Evolutionary conservation across 2,113 vertebrate genomes (phyloP), one percentile per base, ranked within the genome.

Genomic region (Poicephalus gulielmi): DNA sequence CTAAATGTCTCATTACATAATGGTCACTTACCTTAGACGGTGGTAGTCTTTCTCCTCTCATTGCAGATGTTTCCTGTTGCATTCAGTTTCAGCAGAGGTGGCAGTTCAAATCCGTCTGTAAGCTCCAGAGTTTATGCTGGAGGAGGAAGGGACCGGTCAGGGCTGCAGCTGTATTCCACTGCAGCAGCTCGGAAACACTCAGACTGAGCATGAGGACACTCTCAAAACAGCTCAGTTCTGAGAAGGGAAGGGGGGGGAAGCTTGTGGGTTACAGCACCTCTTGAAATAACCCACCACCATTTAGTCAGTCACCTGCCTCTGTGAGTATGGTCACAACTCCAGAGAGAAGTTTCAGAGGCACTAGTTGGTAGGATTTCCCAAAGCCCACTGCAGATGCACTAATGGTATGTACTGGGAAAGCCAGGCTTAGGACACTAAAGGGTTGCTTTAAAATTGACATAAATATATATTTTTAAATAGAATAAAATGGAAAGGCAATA

Each of bases 401-500:
- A 95, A 92, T 89, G 87, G 57, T 78, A 63, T 33, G 75, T 94
- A 90, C 41, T 86, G 78, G 92, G 97, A 97, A 94, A 96, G 95
- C 93, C 35, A 89, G 74, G 91, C 93, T 94, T 96, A 95, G 46
- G 69, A 91, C 89, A 82, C 89, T 97, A 91, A 95, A 27, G 76
- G 93, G 89, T 97, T 97, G 96, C 97, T 98, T 98, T 94, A 91
- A 94, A 96, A 91, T 88, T 83, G 88, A 94, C 73, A 75, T 13
- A 31, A 88, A 83, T 96, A 94, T 97, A 97, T 97, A 98, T 98
- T 98, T 97, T 98, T 95, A 89, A 96, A 93, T 86, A 97, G 89
- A 95, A 69, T 96, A 91, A 90, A 94, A 93, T 33, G 75, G 94
- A 97, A 95, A 98, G 98, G 98, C 98, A 98, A 96, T 98, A 98